phyloP scores from a whole-genome alignment of 2,888 invertebrate genomes.

The Melinopterus prodromus region DNA sequence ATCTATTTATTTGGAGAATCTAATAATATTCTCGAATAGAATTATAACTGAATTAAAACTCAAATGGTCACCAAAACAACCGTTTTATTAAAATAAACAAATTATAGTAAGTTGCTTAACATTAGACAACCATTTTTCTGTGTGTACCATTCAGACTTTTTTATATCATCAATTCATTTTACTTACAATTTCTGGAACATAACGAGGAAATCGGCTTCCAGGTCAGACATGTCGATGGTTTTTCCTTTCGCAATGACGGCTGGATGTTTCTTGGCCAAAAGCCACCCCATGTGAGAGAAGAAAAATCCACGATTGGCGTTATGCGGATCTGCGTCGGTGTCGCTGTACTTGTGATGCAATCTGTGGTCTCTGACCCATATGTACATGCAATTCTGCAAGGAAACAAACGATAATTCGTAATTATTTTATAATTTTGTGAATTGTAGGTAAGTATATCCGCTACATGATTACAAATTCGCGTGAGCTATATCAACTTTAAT shows the following conservation, averaged over 20 bases:
- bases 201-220: conserved; percentile 74
- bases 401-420: conserved; percentile 45
- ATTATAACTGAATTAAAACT: no score
- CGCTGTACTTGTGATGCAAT: conserved; percentile 81
- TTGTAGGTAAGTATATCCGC: background rate
- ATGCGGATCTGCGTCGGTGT: conserved; percentile 81
- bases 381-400: conserved; percentile 72
- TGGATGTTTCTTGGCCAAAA: conserved; percentile 81
- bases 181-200: conserved; percentile 79
- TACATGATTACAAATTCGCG: background rate
- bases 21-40: no score
- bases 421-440: conserved; percentile 19
- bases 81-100: no score
- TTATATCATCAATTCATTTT: background rate
- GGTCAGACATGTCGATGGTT: conserved; percentile 78
- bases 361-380: conserved; percentile 85
- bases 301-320: conserved; percentile 85
- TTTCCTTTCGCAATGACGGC: conserved; percentile 72
- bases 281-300: conserved; percentile 89
- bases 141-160: no score
- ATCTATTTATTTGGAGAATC: no score
- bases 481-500: background rate
- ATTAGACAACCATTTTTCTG: no score
- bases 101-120: no score
- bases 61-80: no score